Evolutionary conservation across 1,140 invertebrate species (phyloP).

Genomic region (Drosophila baimaii): DNA sequence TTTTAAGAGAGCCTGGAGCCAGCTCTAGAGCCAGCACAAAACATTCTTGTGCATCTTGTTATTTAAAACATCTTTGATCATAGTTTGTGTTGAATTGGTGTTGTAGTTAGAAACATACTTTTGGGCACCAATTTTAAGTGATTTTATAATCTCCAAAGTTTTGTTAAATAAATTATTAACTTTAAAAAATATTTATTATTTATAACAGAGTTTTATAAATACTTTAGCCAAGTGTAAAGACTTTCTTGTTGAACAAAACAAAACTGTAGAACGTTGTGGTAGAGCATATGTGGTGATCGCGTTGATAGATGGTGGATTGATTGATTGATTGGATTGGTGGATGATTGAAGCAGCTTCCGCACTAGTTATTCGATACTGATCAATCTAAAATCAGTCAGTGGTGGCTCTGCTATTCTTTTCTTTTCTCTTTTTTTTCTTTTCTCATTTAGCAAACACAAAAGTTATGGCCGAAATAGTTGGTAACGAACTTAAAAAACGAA

Average conservation of each 20-base stretch:
- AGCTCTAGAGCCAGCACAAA: too few species aligned
- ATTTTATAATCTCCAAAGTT: background rate
- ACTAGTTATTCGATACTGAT: slow-evolving; percentile 83
- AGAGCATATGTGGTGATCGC: slow-evolving; percentile 12
- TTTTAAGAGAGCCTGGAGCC: too few species aligned
- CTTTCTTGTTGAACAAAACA: background rate
- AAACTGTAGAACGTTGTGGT: slow-evolving; percentile 1
- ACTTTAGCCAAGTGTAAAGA: background rate
- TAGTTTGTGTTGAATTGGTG: background rate
- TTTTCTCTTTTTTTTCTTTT: background rate
- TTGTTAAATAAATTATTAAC: background rate
- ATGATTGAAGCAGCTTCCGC: slow-evolving; percentile 33
- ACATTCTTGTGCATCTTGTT: too few species aligned
- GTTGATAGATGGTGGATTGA: slow-evolving; percentile 12
- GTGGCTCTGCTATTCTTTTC: slow-evolving; percentile 14
- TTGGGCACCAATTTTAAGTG: too few species aligned
- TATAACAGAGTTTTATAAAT: too few species aligned
- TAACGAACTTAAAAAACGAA: slow-evolving; percentile 37
- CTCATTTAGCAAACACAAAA: slow-evolving; percentile 37
- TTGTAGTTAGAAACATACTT: too few species aligned
- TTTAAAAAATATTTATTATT: background rate
- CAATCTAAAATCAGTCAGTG: slow-evolving; percentile 84
- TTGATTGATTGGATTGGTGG: slow-evolving; percentile 19
- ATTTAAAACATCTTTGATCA: too few species aligned
- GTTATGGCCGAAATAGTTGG: slow-evolving; percentile 63